Base-by-base conservation (phyloP, 2,797 vertebrate species). In the Rhynchotus rufescens region DNA sequence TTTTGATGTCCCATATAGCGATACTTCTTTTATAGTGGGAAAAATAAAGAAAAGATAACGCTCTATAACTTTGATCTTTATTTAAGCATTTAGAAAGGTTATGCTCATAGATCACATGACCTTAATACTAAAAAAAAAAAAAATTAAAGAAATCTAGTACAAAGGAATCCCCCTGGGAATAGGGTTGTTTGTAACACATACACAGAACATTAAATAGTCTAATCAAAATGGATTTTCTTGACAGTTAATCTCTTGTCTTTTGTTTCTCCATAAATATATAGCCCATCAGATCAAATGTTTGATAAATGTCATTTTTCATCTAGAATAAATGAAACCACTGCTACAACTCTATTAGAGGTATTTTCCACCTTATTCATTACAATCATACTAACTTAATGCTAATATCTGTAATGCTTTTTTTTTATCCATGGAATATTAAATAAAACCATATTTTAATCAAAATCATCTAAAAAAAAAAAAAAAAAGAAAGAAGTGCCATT, bases 221-320 rank as follows among this genome's bases (percentile, higher is more conserved):
- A 84, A 96, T 96, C 95, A 96, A 84, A 96, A 96, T 95, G 94
- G 88, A 95, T 96, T 96, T 97, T 91, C 90, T 93, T 94, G 93
- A 94, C 89, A 89, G 91, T 96, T 97, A 92, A 90, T 96, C 93
- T 96, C 92, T 92, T 90, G 82, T 96, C 84, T 94, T 94, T 94
- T 85, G 92, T 95, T 96, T 92, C 83, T 96, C 89, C 73, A 77
- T 95, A 96, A 97, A 96, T 96, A 95, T 92, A 83, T 96, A 93
- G 79, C 84, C 92, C 89, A 94, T 97, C 94, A 91, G 93, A 96
- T 96, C 94, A 88, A 69, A 91, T 95, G 89, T 96, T 97, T 97
- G 95, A 95, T 87, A 90, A 97, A 95, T 92, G 93, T 94, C 91
- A 92, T 95, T 97, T 96, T 97, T 97, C 95, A 95, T 97, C 95